Evolutionary conservation across 2,113 vertebrate genomes (phyloP).

Genomic region (Lepus timidus): DNA sequence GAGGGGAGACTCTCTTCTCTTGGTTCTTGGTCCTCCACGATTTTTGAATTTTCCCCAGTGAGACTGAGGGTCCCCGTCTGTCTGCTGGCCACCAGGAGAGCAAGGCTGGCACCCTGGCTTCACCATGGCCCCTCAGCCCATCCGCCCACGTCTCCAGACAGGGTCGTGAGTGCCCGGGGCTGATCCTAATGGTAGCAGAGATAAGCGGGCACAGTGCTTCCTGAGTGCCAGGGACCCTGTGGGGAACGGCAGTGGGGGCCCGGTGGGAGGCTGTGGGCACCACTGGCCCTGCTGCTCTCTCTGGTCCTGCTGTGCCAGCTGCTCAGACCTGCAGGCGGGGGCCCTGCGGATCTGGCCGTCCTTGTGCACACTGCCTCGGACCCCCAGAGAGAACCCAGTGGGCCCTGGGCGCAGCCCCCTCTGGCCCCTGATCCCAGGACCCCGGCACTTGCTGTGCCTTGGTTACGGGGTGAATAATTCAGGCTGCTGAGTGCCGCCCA

Average conservation of each 20-base stretch:
- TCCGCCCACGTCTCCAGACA: background rate
- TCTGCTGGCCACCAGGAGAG: background rate
- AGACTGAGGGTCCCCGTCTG: background rate
- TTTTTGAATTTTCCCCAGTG: background rate
- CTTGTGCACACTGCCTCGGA: too few relatives aligned
- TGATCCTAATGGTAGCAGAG: too few relatives aligned
- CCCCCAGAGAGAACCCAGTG: background rate
- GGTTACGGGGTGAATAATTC: constrained; percentile 88
- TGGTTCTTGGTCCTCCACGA: background rate
- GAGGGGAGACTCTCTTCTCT: background rate
- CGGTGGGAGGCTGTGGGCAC: background rate
- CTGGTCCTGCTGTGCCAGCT: background rate
- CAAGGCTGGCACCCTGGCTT: background rate
- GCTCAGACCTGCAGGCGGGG: background rate
- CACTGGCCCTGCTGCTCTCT: background rate
- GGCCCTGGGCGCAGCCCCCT: background rate
- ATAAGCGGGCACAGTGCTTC: accelerated
- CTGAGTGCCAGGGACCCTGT: background rate
- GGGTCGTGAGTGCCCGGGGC: too few relatives aligned
- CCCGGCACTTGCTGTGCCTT: constrained; percentile 75
- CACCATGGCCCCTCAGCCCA: background rate
- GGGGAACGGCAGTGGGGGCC: background rate
- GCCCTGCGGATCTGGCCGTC: background rate
- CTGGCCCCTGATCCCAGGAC: constrained; percentile 16
- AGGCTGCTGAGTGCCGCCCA: constrained; percentile 86